Conservation (phyloP, 2,113 vertebrate species). For the Neogobius melanostomus region DNA sequence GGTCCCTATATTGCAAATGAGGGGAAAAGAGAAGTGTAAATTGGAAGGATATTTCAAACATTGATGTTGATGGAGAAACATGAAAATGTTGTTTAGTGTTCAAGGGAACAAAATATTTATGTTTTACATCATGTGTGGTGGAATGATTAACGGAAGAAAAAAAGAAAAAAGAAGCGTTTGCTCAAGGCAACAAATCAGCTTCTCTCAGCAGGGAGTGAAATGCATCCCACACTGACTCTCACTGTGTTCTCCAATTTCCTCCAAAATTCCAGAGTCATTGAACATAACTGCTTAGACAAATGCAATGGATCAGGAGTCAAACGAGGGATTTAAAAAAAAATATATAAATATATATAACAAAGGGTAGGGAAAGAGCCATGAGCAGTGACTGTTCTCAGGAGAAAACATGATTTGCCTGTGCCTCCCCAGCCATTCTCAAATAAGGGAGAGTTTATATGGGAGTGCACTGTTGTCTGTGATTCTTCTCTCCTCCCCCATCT, state of each 20-base stretch:
- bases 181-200: slow-evolving; percentile 55
- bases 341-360: slow-evolving; percentile 32
- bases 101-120: slow-evolving; percentile 13
- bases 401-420: slow-evolving; percentile 61
- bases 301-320: slow-evolving; percentile 62
- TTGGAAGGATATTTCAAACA: slow-evolving; percentile 17
- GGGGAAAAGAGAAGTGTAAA: slow-evolving; percentile 12
- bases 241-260: slow-evolving; percentile 36
- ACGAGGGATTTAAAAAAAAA: slow-evolving; percentile 22
- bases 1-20: slow-evolving; percentile 34
- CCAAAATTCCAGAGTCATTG: slow-evolving; percentile 52
- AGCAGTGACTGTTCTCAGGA: slow-evolving; percentile 64
- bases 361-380: slow-evolving; percentile 43
- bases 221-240: slow-evolving; percentile 51
- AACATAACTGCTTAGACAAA: slow-evolving; percentile 64
- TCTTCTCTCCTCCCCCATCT: slow-evolving; percentile 72
- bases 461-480: slow-evolving; percentile 71
- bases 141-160: not conserved
- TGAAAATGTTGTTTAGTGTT: slow-evolving; percentile 4
- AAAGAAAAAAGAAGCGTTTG: slow-evolving; percentile 38
- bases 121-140: slow-evolving; percentile 22
- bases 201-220: slow-evolving; percentile 56
- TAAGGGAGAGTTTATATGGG: slow-evolving; percentile 67
- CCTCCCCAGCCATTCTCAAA: slow-evolving; percentile 60
- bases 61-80: not conserved